phyloP scores from a whole-genome alignment of 2,888 invertebrate genomes.

The Hypselothyrea guttata region DNA sequence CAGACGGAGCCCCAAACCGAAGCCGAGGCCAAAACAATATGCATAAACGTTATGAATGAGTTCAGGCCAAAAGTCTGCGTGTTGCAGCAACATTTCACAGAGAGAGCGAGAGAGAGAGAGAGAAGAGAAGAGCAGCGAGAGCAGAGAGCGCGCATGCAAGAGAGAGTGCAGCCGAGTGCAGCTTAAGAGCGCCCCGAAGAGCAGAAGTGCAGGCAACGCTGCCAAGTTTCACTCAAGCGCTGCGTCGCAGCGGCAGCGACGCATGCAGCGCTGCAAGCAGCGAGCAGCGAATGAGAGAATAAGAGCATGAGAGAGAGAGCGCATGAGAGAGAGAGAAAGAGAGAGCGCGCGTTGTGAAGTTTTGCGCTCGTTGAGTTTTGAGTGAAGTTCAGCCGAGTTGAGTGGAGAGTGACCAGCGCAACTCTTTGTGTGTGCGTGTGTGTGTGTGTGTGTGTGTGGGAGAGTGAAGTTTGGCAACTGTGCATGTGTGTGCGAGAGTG shows the following conservation, averaged over 20 bases:
- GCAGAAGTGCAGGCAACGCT: slow-evolving; percentile 22
- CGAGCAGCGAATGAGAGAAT: slow-evolving; percentile 2
- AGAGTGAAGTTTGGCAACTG: slow-evolving; percentile 41
- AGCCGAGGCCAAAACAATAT: slow-evolving; percentile 12
- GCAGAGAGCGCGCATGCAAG: slow-evolving; percentile 21
- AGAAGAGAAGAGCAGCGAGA: slow-evolving; percentile 38
- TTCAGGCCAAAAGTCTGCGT: slow-evolving; percentile 29
- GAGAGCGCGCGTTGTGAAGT: slow-evolving; percentile 10
- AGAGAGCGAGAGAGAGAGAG: no score
- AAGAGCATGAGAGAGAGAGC: slow-evolving; percentile 6
- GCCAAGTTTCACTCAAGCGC: slow-evolving; percentile 49
- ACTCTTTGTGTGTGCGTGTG: slow-evolving; percentile 16
- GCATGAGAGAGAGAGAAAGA: background rate
- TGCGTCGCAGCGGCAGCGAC: slow-evolving; percentile 34
- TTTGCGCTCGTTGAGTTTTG: slow-evolving; percentile 19
- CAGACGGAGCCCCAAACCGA: slow-evolving; percentile 14
- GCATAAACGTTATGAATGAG: slow-evolving; percentile 57
- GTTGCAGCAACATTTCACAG: background rate
- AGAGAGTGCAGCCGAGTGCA: slow-evolving; percentile 48
- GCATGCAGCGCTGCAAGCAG: background rate
- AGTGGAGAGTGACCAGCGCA: slow-evolving; percentile 54
- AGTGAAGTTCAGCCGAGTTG: slow-evolving; percentile 41
- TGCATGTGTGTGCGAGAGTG: no score
- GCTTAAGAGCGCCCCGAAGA: slow-evolving; percentile 37
- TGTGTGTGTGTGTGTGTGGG: slow-evolving; percentile 9